Evolutionary conservation across 1,140 invertebrate genomes (phyloP), one percentile per base, ranked within the genome.

Genomic region (Drosophila jambulina): DNA sequence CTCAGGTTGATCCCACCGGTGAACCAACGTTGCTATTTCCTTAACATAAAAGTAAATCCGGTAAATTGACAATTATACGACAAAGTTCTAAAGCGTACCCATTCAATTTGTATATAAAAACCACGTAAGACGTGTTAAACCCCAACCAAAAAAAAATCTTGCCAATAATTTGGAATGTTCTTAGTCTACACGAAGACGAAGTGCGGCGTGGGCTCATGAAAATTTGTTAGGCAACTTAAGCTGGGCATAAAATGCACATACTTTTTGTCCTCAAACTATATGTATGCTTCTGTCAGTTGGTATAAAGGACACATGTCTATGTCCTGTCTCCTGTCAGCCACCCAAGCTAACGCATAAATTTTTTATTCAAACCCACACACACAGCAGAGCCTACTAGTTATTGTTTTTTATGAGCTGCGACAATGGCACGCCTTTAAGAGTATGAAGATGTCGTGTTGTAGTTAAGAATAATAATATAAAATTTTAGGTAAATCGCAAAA

Each of bases 341-440:
- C 49, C 60, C 46, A 60, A 64, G 63, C 51, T 53, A 84, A 58
- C 53, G 83, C 85, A 88, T 88, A 90, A 60, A 88, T 88, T 90
- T 90, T 90, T 90, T 81, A 88, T 88, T 72, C 75, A 68, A 78
- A 61, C 75, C 48, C 67, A 45, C 59, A 63, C 48, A 49, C 36
- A 29, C 61, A 75, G 10, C 69, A 32, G 56, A 60, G 49, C 38
- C 53, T 13, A 56, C 65, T 78, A 81, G 77, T 78, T 88, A 80
- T 87, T 88, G 80, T 84, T 88, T 88, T 88, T 85, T 90, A 85
- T 85, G 85, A 88, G 70, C 85, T 88, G 85, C 63, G 64, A 88
- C 78, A 81, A 65, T 62, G 70, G 48, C 48, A 84, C 74, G 69
- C 77, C 85, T 57, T 75, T 48, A 36, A 17, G 9, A 54, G 36